These are phyloP conservation scores for Luehdorfia chinensis DNA, from an alignment of 1,140 invertebrate species.

Conservation along the genomic window DNA sequence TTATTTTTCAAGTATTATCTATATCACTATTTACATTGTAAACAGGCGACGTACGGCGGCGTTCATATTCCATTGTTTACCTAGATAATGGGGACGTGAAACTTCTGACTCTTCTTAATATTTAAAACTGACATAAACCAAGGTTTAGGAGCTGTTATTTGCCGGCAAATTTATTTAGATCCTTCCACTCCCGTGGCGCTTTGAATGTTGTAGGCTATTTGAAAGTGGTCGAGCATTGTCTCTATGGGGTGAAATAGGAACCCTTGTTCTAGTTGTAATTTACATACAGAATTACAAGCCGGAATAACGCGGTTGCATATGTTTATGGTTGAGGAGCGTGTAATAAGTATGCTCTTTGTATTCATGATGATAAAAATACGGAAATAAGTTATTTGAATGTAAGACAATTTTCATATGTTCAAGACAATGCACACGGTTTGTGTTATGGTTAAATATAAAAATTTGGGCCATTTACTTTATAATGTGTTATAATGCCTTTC, in stretches of 20 bases:
- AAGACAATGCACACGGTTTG: too few species aligned
- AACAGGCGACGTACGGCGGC: background rate
- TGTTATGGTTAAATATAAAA: too few species aligned
- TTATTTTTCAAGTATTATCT: conserved; percentile 14
- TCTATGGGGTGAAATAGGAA: conserved; percentile 61
- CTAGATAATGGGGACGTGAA: conserved; percentile 18
- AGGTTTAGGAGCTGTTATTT: conserved; percentile 44
- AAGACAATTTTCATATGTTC: background rate
- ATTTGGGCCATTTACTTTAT: too few species aligned
- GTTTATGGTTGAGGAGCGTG: conserved; percentile 41
- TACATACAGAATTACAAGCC: conserved; percentile 71
- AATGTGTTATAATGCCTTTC: too few species aligned
- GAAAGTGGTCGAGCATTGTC: conserved; percentile 33
- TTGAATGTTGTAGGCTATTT: conserved; percentile 23
- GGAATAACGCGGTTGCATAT: conserved; percentile 56
- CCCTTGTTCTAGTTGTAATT: conserved; percentile 68
- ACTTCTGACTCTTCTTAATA: conserved; percentile 53
- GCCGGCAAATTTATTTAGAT: conserved; percentile 32
- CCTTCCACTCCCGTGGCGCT: conserved; percentile 13
- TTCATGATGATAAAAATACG: conserved; percentile 17
- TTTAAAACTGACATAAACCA: conserved; percentile 63
- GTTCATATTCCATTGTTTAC: conserved; percentile 12
- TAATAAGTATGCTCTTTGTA: conserved; percentile 15
- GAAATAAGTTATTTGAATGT: background rate
- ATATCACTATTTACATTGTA: conserved; percentile 13